Evolutionary conservation across 92 coral and sea anemone genomes (phyloP), one percentile per base, ranked within the genome.

Genomic region (Palythoa grandiflora): DNA sequence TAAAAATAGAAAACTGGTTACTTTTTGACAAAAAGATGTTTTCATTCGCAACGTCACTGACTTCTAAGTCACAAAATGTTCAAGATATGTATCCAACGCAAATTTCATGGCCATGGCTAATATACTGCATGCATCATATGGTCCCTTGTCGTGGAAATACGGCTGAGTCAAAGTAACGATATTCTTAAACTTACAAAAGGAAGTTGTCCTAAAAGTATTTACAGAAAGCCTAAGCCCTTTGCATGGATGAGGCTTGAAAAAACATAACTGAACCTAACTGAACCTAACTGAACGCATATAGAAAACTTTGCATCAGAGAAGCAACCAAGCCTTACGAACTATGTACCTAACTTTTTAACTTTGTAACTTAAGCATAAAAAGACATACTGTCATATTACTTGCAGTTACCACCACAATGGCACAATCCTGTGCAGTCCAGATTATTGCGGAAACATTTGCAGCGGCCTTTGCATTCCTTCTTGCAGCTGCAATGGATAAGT

Each of bases 351-450:
- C 28, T 73, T 73, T 73, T 73, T 75, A 75, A 75, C 79, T 75
- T 75, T 75, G 79, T 75, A 74, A 74, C 36, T 74, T 73, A 74
- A 74, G 79, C 60, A 11, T 74, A 74, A 74, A 74, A 74, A 74
- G 37, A 44, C 79, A 16, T 44, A 44, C 79, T 74, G 79, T 20
- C 55, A 74, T 35, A 35, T 53, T 76, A 52, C 75, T 57, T 75
- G 65, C 93, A 91, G 72, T 88, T 87, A 59, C 93, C 86, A 47
- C 88, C 76, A 84, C 90, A 91, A 79, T 80, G 12, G 74, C 86
- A 75, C 88, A 91, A 83, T 20, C 66, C 66, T 12, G 66, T 66
- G 70, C 39, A 66, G 66, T 59, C 66, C n/a, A 84, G 88, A 39
- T 66, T 75, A 75, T 59, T 36, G 50, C 80, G 36, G 65, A 79